phyloP scores from a whole-genome alignment of 2,113 vertebrate genomes.

The Microtus ochrogaster region DNA sequence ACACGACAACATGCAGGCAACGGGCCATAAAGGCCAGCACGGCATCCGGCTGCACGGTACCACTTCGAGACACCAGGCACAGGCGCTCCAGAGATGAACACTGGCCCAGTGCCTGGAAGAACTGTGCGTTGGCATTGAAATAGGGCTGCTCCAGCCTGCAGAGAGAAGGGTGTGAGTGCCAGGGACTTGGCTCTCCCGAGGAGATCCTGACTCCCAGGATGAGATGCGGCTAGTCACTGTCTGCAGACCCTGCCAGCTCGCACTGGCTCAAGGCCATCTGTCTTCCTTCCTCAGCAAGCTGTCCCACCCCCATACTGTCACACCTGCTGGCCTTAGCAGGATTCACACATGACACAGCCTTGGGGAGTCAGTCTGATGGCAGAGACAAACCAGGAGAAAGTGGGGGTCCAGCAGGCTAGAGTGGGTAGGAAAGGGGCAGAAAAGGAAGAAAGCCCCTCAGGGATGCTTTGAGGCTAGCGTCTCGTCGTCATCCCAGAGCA shows the following conservation, averaged over 20 bases:
- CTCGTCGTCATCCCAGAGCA: too few relatives aligned
- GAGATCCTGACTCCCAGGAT: not conserved
- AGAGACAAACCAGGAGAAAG: not conserved
- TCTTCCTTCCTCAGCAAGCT: not conserved
- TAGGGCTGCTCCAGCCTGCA: constrained; percentile 96
- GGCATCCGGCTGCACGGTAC: constrained; percentile 93
- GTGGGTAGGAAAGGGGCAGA: not conserved
- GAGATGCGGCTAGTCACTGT: too few relatives aligned
- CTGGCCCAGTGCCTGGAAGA: constrained; percentile 95
- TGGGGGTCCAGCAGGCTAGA: not conserved
- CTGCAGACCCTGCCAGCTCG: not conserved
- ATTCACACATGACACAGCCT: too few relatives aligned
- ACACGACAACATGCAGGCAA: constrained; percentile 91
- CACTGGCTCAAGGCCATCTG: not conserved
- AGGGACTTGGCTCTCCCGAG: not conserved
- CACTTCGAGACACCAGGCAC: constrained; percentile 95
- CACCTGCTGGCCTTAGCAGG: not conserved
- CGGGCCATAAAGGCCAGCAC: constrained; percentile 92
- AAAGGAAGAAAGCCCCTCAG: not conserved
- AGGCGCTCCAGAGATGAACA: constrained; percentile 92
- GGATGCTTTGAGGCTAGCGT: not conserved
- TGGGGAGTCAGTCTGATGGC: not conserved
- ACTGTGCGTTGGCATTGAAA: constrained; percentile 91
- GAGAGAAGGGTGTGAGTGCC: constrained; percentile 20
- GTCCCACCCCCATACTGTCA: too few relatives aligned